A percentile compares a stretch with the other conserved stretches of the same genome.
Evolutionary conservation across 1,140 invertebrate genomes (phyloP).

Genomic region (Drosophila santomea): DNA sequence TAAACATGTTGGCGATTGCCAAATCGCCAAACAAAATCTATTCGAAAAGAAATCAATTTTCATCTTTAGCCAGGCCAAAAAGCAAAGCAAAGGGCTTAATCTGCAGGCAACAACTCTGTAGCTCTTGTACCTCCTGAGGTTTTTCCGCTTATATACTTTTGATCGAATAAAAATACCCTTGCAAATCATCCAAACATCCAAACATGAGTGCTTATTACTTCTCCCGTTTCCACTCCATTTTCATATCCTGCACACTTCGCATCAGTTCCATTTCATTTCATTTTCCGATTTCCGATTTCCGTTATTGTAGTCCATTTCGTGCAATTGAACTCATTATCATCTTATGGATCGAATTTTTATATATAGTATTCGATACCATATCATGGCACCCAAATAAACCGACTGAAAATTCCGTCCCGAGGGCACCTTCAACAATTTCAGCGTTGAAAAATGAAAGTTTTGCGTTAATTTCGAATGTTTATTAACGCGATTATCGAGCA

Average conservation of each 20-base stretch:
- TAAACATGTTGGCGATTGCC: no score
- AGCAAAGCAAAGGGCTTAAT: no score
- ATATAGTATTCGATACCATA: conserved; percentile 13
- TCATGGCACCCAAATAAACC: neutral
- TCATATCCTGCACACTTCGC: neutral
- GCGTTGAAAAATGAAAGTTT: conserved; percentile 49
- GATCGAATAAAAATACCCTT: no score
- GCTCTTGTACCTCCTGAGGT: no score
- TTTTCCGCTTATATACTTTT: no score
- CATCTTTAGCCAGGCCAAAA: no score
- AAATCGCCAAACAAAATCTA: no score
- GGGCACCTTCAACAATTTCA: conserved; percentile 18
- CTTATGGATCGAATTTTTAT: conserved; percentile 19
- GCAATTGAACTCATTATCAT: conserved; percentile 47
- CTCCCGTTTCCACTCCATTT: conserved; percentile 1
- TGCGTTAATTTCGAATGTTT: conserved; percentile 51
- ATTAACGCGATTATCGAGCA: conserved; percentile 55
- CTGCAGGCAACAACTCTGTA: no score
- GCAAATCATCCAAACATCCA: no score
- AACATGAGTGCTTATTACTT: neutral
- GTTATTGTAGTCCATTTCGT: conserved; percentile 23
- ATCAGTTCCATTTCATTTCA: conserved; percentile 26
- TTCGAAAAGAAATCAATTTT: no score
- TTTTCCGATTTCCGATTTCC: conserved; percentile 16
- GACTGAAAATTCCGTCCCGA: neutral